A percentile compares a stretch with the other conserved stretches of the same genome.
Evolutionary conservation across 1,140 invertebrate species (phyloP).

Genomic region (Leptopilina clavipes): DNA sequence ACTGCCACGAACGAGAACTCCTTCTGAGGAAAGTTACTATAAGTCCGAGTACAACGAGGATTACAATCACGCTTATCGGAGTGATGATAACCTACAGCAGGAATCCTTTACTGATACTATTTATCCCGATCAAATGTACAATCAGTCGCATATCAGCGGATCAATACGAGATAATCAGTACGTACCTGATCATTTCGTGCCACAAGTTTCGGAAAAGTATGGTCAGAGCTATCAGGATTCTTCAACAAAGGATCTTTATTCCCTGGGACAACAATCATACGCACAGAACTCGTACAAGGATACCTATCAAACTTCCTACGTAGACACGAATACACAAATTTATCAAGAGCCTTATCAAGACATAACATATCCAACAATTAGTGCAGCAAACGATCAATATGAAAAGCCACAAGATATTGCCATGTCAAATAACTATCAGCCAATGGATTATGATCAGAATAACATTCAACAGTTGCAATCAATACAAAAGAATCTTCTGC

Average conservation of each 20-base stretch:
- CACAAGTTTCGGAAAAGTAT: conserved; percentile 60
- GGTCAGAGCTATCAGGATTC: conserved; percentile 57
- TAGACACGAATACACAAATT: conserved; percentile 71
- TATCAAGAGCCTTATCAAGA: conserved; percentile 72
- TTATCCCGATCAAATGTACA: conserved; percentile 58
- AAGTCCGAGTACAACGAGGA: conserved; percentile 80
- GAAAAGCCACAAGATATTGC: conserved; percentile 58
- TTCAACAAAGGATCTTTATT: conserved; percentile 54
- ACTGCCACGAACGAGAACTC: conserved; percentile 73
- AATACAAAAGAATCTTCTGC: background rate
- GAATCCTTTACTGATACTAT: conserved; percentile 65
- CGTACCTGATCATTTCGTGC: conserved; percentile 51
- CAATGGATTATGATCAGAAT: conserved; percentile 62
- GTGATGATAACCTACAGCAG: conserved; percentile 78
- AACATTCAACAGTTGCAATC: conserved; percentile 57
- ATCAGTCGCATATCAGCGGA: conserved; percentile 59
- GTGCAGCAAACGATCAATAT: conserved; percentile 58
- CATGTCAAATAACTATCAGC: conserved; percentile 63
- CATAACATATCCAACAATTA: conserved; percentile 61
- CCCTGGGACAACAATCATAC: conserved; percentile 52
- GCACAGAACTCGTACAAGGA: conserved; percentile 66
- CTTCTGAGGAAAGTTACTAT: conserved; percentile 73
- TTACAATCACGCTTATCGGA: conserved; percentile 82
- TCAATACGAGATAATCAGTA: conserved; percentile 62
- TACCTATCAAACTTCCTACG: conserved; percentile 60